Conservation (phyloP, 2,888 invertebrate genomes). For the Silvanus unidentatus region DNA sequence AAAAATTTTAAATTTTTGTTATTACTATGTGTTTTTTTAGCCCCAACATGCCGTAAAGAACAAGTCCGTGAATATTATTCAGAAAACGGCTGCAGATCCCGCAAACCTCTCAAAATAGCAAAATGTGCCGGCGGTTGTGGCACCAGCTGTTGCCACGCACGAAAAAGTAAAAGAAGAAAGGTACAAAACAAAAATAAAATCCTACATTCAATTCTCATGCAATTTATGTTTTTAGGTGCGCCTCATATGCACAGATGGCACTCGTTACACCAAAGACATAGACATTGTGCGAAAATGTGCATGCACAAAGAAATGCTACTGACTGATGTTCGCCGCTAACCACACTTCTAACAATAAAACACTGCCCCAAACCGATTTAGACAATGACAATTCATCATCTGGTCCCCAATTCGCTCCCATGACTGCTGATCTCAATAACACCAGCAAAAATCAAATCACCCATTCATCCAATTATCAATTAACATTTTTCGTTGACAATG, state of each 20-base stretch:
- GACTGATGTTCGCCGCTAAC: slow-evolving; percentile 60
- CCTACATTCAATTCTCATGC: background rate
- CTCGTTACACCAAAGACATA: slow-evolving; percentile 90
- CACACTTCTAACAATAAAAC: slow-evolving; percentile 43
- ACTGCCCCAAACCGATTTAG: slow-evolving; percentile 2
- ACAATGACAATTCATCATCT: background rate
- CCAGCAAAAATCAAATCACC: slow-evolving; percentile 23
- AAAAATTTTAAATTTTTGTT: background rate
- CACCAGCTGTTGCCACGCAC: slow-evolving; percentile 81
- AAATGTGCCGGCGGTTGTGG: slow-evolving; percentile 79
- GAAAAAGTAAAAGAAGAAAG: slow-evolving; percentile 90
- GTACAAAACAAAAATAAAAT: slow-evolving; percentile 46
- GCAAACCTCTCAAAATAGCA: slow-evolving; percentile 86
- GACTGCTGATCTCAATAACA: slow-evolving; percentile 23
- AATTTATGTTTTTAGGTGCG: slow-evolving; percentile 58
- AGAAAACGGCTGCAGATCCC: slow-evolving; percentile 85
- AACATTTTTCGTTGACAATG: slow-evolving; percentile 41
- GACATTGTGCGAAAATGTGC: slow-evolving; percentile 96
- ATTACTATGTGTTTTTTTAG: slow-evolving; percentile 38
- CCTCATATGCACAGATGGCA: slow-evolving; percentile 87
- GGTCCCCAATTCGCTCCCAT: slow-evolving; percentile 18
- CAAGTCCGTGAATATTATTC: slow-evolving; percentile 86
- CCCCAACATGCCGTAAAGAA: slow-evolving; percentile 79
- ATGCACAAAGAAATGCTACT: slow-evolving; percentile 87
- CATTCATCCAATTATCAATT: slow-evolving; percentile 30